Base-by-base conservation (phyloP, 2,888 invertebrate genomes). In the Ptilodon capucinus region DNA sequence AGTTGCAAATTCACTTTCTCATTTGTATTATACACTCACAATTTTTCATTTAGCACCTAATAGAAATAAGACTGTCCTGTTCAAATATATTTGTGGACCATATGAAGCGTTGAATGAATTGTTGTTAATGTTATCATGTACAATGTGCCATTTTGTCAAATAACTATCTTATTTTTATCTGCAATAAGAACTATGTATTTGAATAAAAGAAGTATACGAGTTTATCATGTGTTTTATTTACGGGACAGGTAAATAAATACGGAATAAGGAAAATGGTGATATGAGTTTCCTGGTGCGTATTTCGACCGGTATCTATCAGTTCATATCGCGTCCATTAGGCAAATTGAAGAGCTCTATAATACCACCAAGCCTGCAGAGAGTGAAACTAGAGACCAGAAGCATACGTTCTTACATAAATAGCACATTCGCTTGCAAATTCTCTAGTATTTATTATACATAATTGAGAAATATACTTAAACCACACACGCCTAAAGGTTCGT, bases 11-110 rank as follows among this genome's bases (percentile, higher is more conserved):
- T 36, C 36, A 17, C 36, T 6, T 38, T 18, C 17, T n/a, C 38
- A 38, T 38, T 38, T 35, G 19, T 13, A 19, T n/a, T 19, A 19
- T 38, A 38, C 38, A 19, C 19, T 7, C 11, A 8, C 47, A 44
- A 41, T 54, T 51, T 21, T 38, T 47, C 21, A 35, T 54, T 30
- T 53, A 54, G 53, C 54, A 57, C 55, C 46, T 62, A 57, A 54
- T 63, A 64, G 47, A 56, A 48, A 55, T 68, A 69, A 70, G 66
- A 61, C 57, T 68, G 57, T 50, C 51, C 41, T 30, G 44, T 5
- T 13, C 46, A 42, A 52, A 44, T 39, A 50, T 50, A 52, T 55
- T 43, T 50, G 44, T 46, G 53, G 48, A 54, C 47, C 52, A 62
- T 55, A 42, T 41, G 47, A 60, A 57, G 57, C 54, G 50, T 60